phyloP scores from a whole-genome alignment of 2,888 invertebrate genomes.

The Rhimphoctona megacephalus region DNA sequence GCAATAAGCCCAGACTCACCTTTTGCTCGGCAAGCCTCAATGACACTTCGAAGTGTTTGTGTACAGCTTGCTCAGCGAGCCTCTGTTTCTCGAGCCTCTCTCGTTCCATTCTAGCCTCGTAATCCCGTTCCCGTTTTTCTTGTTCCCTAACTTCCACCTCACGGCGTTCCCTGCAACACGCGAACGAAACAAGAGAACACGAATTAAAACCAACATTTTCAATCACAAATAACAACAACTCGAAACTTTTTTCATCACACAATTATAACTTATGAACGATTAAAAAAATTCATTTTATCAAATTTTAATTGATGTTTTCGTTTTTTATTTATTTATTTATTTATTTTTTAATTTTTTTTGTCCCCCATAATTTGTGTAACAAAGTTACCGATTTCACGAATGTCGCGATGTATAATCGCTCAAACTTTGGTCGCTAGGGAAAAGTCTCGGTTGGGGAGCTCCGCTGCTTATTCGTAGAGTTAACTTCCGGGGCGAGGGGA shows the following conservation, averaged over 20 bases:
- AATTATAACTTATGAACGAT: not conserved
- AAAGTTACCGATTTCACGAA: not conserved
- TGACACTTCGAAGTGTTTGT: slow-evolving; percentile 96
- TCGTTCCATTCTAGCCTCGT: slow-evolving; percentile 85
- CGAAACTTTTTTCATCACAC: not conserved
- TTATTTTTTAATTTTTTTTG: not conserved
- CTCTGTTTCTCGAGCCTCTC: slow-evolving; percentile 87
- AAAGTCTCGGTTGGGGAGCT: slow-evolving; percentile 7
- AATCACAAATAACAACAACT: not conserved
- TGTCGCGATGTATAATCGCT: not conserved
- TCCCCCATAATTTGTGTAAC: not conserved
- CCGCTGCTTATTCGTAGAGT: slow-evolving; percentile 3
- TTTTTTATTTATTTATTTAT: not conserved
- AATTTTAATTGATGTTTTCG: not conserved
- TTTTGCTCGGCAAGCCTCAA: slow-evolving; percentile 92
- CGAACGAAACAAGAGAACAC: not conserved
- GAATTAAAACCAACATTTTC: not conserved
- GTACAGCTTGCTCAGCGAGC: slow-evolving; percentile 89
- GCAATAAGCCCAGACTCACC: slow-evolving; percentile 85
- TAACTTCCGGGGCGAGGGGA: slow-evolving; percentile 39
- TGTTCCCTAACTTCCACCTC: slow-evolving; percentile 89
- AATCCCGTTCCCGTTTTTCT: slow-evolving; percentile 87
- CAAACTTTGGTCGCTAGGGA: slow-evolving; percentile 17
- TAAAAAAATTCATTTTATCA: not conserved
- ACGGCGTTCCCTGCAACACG: slow-evolving; percentile 87